Evolutionary conservation across 2,113 vertebrate genomes (phyloP).

Genomic region (Dicerorhinus sumatrensis): DNA sequence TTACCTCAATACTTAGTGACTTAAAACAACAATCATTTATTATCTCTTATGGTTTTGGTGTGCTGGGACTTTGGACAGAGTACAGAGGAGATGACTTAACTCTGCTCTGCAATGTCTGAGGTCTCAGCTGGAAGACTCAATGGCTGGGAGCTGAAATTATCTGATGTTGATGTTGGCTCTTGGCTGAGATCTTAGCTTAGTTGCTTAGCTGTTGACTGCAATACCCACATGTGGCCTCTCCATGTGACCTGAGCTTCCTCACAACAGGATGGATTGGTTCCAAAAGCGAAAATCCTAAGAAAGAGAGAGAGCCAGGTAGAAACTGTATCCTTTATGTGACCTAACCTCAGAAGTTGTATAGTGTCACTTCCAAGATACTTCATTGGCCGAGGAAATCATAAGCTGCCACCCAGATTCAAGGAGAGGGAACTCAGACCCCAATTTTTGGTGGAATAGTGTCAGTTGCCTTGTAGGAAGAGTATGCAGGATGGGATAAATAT

Average conservation of each 20-base stretch:
- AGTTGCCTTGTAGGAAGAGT: background rate
- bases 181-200: slow-evolving; percentile 21
- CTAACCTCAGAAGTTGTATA: background rate
- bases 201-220: slow-evolving; percentile 15
- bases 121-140: slow-evolving; percentile 43
- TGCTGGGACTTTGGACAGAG: background rate
- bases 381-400: background rate
- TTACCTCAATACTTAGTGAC: background rate
- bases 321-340: background rate
- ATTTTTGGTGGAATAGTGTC: background rate
- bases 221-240: background rate
- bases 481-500: background rate
- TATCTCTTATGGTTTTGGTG: slow-evolving; percentile 30
- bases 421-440: background rate
- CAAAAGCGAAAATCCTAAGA: slow-evolving; percentile 7
- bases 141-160: slow-evolving; percentile 23
- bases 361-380: background rate
- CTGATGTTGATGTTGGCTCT: slow-evolving; percentile 56
- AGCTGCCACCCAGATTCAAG: background rate
- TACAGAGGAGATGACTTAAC: slow-evolving; percentile 33
- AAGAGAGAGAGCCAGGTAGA: background rate
- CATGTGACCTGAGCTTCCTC: background rate
- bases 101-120: background rate
- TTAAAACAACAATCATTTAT: slow-evolving; percentile 6
- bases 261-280: background rate